These are phyloP conservation scores for Papilio aristodemus DNA, from an alignment of 1,140 invertebrate genomes.

Conservation along the genomic window DNA sequence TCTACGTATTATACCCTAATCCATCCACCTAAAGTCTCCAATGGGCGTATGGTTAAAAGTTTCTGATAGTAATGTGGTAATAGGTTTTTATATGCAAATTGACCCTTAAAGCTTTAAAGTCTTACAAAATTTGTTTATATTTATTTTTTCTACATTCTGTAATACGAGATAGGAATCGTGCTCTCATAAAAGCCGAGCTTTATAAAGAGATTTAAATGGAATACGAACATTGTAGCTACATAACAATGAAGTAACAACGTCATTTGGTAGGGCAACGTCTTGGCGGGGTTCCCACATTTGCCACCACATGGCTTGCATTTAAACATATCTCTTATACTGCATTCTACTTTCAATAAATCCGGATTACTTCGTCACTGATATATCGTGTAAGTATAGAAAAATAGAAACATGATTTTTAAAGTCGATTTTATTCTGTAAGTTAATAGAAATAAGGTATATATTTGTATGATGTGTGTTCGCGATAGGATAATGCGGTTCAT, in stretches of 20 bases:
- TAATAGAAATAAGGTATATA: conserved; percentile 51
- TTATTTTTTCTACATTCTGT: not conserved
- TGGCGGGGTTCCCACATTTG: conserved; percentile 78
- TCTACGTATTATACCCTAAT: too few relatives aligned
- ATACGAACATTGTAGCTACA: conserved; percentile 49
- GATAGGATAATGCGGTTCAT: conserved; percentile 51
- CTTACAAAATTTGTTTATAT: not conserved
- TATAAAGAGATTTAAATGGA: conserved; percentile 34
- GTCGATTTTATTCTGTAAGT: conserved; percentile 52
- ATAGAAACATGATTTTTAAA: conserved; percentile 35
- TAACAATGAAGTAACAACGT: conserved; percentile 74
- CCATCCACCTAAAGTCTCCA: not conserved
- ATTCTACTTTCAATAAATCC: conserved; percentile 74
- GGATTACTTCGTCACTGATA: conserved; percentile 69
- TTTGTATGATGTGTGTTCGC: conserved; percentile 45
- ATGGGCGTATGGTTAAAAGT: not conserved
- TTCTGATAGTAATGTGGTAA: too few relatives aligned
- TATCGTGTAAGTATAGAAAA: conserved; percentile 50
- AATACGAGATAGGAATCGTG: conserved; percentile 30
- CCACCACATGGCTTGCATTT: conserved; percentile 73
- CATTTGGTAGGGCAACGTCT: conserved; percentile 71
- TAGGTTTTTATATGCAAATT: not conserved
- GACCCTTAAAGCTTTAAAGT: not conserved
- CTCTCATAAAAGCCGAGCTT: conserved; percentile 28
- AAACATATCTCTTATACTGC: conserved; percentile 64